Evolutionary conservation across 2,888 invertebrate species (phyloP), one percentile per base, ranked within the genome.

Genomic region (Cybosia mesomella): DNA sequence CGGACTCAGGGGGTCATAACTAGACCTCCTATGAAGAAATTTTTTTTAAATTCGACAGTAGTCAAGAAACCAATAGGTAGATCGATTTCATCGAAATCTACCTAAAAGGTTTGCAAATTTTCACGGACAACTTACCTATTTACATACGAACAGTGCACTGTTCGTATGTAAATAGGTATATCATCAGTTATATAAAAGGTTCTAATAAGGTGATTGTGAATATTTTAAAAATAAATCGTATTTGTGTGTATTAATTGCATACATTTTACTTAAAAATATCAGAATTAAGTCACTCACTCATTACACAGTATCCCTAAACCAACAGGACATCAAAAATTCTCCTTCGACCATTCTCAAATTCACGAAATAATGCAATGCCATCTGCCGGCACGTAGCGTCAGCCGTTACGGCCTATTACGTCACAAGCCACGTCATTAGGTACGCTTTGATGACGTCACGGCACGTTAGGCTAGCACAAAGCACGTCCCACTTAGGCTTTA

Each of bases 391-490:
- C 64, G 75, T 71, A 62, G 60, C 74, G 74, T 66, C 59, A 75
- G 69, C 71, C 80, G 88, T 87, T 85, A 86, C 82, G 88, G 85
- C 82, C 85, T 85, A 84, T 89, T 89, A 88, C 84, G 78, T 73
- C 80, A 85, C 78, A 84, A 81, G 86, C 83, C 82, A 85, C 85
- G 84, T 88, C 88, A 87, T 88, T 87, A 88, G 84, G 78, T 72
- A 58, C 72, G 83, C 89, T 89, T 88, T 88, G 89, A 87, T 88
- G 89, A 88, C 89, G 91, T 90, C 90, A 90, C 86, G 88, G 80
- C 84, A 66, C 84, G 88, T 90, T 91, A 89, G 79, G 82, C 81
- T 68, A 78, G 77, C 81, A 81, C 72, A 81, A 81, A 81, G 80
- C 74, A 76, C 76, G 76, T 62, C 75, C 79, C 78, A 80, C 83